Conservation (phyloP, 35 echinoderm and acorn worm genomes). For the Holothuria glaberrima region DNA sequence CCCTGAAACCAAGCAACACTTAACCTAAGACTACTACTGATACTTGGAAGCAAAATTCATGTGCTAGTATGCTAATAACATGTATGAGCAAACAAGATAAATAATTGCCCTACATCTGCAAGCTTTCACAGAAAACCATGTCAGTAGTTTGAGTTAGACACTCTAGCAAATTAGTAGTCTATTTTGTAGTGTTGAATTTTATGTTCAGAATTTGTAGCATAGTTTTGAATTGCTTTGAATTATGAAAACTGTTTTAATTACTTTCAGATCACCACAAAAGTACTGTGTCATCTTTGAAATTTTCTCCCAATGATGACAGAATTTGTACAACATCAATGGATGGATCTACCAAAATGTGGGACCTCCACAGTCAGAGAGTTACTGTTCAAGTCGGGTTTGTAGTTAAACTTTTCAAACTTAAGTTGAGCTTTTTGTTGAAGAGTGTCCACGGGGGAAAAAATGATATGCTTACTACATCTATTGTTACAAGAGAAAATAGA, state of each 20-base stretch:
- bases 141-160: too few relatives aligned
- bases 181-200: too few relatives aligned
- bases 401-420: too few relatives aligned
- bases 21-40: too few relatives aligned
- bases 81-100: too few relatives aligned
- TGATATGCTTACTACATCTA: neutral
- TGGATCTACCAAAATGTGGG: conserved; percentile 92
- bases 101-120: too few relatives aligned
- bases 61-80: neutral
- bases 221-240: neutral
- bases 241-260: too few relatives aligned
- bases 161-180: too few relatives aligned
- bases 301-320: conserved; percentile 93
- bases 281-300: conserved; percentile 83
- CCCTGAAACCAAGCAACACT: too few relatives aligned
- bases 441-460: neutral
- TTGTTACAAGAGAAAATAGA: neutral
- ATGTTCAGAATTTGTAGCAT: neutral
- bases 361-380: conserved; percentile 60
- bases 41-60: too few relatives aligned
- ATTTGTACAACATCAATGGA: conserved; percentile 94
- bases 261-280: conserved; percentile 85
- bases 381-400: conserved; percentile 74
- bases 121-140: too few relatives aligned
- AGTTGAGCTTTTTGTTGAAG: too few relatives aligned